Evolutionary conservation across 2,888 invertebrate genomes (phyloP), one percentile per base, ranked within the genome.

Genomic region (Dusona sp.): DNA sequence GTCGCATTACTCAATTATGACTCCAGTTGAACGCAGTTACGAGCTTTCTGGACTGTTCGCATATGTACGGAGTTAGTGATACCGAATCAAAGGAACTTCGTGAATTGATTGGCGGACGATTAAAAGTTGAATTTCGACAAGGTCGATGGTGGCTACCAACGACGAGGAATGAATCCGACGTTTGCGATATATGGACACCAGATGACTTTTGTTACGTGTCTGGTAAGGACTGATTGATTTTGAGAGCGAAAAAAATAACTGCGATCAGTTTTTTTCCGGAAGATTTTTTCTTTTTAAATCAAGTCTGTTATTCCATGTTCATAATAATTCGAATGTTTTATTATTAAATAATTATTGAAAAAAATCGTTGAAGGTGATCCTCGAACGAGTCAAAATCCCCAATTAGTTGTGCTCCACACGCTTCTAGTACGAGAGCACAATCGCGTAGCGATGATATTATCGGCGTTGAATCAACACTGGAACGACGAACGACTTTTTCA

Each of bases 341-440:
- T n/a, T n/a, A n/a, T n/a, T n/a, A n/a, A 25, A 70, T 90, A 33
- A 86, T 88, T 0, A 80, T 87, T 13, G 67, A 48, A 89, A 92
- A 92, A 73, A 90, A 90, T 75, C 57, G 68, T 54, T 73, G 88
- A 88, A 95, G 96, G 96, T 79, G 96, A 96, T 88, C 89, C 88
- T 45, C 94, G 96, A 85, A 94, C 95, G 11, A 96, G 95, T 91
- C 95, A 96, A 89, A 95, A 95, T 0, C 95, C 95, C 1, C 95
- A 95, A 0, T 90, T 96, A 57, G 95, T 95, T 0, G 92, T 95
- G 74, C 89, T 79, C 78, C 93, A 79, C 88, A 95, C 95, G 0
- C 82, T 96, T 3, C 91, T 96, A 4, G 92, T 95, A 0, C 92
- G 96, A 6, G 95, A 96, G 88, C 96, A 96, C 91, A 96, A 96